phyloP scores from a whole-genome alignment of 35 echinoderm and acorn worm genomes.

The Stichopus chloronotus region DNA sequence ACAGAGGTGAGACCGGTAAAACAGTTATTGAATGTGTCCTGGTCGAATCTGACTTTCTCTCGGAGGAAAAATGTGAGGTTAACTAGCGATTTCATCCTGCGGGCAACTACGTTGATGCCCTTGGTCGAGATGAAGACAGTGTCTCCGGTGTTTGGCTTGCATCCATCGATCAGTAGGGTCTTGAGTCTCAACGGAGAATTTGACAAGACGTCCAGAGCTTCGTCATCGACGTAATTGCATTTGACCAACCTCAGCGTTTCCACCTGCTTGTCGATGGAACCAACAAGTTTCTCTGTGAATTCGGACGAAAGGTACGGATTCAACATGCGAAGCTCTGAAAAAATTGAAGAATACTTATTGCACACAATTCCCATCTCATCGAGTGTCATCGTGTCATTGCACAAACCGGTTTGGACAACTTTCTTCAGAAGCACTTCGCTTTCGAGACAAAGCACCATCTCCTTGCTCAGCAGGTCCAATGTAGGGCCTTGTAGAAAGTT shows the following conservation, averaged over 20 bases:
- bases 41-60: neutral
- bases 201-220: neutral
- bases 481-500: conserved; percentile 7
- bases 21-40: neutral
- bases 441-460: neutral
- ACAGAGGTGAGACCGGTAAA: neutral
- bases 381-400: neutral
- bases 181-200: neutral
- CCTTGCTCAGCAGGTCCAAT: neutral
- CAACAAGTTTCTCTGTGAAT: neutral
- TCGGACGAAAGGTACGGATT: neutral
- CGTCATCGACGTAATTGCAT: neutral
- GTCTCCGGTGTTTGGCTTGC: neutral
- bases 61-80: neutral
- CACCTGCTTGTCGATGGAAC: neutral
- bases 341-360: neutral
- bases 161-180: conserved; percentile 11
- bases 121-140: neutral
- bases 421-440: neutral
- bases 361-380: neutral
- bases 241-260: neutral
- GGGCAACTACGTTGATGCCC: neutral
- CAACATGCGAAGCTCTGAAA: neutral
- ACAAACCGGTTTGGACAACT: neutral
- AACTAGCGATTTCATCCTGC: neutral